Evolutionary conservation across 1,140 invertebrate genomes (phyloP).

Genomic region (Drosophila micromelanica): DNA sequence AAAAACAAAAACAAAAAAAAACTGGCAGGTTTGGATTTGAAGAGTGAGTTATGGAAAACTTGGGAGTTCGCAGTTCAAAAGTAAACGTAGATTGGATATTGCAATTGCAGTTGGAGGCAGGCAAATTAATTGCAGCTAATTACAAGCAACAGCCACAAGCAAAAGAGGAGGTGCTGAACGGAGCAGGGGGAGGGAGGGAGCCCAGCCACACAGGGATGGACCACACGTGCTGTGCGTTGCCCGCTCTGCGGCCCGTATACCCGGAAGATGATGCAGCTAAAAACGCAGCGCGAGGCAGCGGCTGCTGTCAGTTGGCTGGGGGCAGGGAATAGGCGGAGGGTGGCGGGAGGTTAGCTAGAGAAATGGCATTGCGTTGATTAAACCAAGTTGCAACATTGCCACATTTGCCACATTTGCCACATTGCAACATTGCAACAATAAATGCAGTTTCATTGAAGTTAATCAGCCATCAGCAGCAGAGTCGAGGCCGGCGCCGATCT

Average conservation of each 20-base stretch:
- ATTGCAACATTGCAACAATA: constrained; percentile 57
- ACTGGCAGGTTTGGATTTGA: neutral
- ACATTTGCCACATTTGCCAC: constrained; percentile 2
- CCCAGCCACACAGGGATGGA: constrained; percentile 32
- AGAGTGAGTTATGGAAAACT: neutral
- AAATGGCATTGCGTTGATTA: constrained; percentile 65
- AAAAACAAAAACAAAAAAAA: neutral
- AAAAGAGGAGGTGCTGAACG: too few species aligned
- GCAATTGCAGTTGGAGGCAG: constrained; percentile 34
- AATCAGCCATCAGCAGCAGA: constrained; percentile 62
- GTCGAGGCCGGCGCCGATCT: constrained; percentile 61
- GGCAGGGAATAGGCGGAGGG: neutral
- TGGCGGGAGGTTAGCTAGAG: neutral
- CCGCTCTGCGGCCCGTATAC: constrained; percentile 25
- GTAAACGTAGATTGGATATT: constrained; percentile 6
- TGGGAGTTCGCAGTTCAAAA: constrained; percentile 17
- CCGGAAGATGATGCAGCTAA: constrained; percentile 73
- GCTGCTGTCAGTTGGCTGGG: constrained; percentile 4
- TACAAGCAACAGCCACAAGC: constrained; percentile 33
- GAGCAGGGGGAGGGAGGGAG: neutral
- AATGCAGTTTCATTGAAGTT: constrained; percentile 82
- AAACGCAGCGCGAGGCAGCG: constrained; percentile 8
- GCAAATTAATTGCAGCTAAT: constrained; percentile 82
- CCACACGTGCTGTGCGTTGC: constrained; percentile 66
- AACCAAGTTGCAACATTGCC: constrained; percentile 59